These are phyloP conservation scores for Sthenelais limicola DNA, from an alignment of 2,888 invertebrate species.

Conservation along the genomic window DNA sequence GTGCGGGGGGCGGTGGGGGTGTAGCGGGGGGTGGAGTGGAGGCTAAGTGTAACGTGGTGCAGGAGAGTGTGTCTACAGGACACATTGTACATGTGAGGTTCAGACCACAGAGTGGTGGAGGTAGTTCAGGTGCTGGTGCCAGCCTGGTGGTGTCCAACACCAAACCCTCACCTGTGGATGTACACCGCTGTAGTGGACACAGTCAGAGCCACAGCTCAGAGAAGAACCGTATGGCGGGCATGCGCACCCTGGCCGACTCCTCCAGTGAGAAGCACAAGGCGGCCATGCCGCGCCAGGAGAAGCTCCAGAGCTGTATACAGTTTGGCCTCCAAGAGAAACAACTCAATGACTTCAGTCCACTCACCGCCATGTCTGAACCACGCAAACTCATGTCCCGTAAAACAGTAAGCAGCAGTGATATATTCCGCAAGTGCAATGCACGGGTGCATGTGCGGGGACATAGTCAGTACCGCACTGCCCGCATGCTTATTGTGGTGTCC, in stretches of 20 bases:
- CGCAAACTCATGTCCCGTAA: not conserved
- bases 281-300: slow-evolving; percentile 4
- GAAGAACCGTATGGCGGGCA: slow-evolving; percentile 12
- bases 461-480: slow-evolving; percentile 42
- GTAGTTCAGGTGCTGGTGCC: too few species aligned
- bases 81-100: slow-evolving; percentile 23
- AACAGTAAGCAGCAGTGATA: slow-evolving; percentile 7
- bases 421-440: slow-evolving; percentile 26
- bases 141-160: not conserved
- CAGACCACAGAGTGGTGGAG: slow-evolving; percentile 2
- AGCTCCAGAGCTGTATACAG: not conserved
- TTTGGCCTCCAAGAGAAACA: too few species aligned
- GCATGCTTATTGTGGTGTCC: slow-evolving; percentile 45
- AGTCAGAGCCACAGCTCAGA: slow-evolving; percentile 30
- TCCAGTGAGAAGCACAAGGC: slow-evolving; percentile 1
- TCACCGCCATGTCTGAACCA: too few species aligned
- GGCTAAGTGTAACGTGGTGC: not conserved
- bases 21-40: not conserved
- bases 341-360: too few species aligned
- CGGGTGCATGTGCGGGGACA: slow-evolving; percentile 28
- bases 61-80: not conserved
- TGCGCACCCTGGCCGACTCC: slow-evolving; percentile 16
- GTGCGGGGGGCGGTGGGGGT: slow-evolving; percentile 1
- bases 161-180: not conserved
- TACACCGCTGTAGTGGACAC: not conserved